These are phyloP conservation scores for Chlamydotis undulata DNA, from an alignment of 2,113 vertebrate genomes.

Conservation along the genomic window DNA sequence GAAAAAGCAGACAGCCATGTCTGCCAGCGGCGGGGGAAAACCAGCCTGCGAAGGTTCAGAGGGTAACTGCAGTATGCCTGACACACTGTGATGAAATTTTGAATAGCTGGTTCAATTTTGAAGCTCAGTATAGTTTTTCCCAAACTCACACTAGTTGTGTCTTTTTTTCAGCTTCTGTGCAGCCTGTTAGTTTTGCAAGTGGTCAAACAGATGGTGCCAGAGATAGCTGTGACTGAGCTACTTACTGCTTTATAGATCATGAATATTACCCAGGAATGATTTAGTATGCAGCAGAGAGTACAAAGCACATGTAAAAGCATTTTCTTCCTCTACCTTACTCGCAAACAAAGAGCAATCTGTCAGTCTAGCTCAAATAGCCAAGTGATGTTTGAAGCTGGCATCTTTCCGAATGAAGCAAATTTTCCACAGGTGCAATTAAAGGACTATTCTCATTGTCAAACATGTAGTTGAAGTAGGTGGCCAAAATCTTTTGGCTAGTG, in stretches of 20 bases:
- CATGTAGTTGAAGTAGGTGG: not conserved
- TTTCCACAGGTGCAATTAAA: not conserved
- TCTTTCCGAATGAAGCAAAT: not conserved
- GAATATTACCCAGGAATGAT: not conserved
- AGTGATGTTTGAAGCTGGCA: not conserved
- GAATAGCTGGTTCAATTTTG: conserved; percentile 6
- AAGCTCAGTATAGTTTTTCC: not conserved
- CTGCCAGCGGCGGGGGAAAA: not conserved
- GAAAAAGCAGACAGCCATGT: not conserved
- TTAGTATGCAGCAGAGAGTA: not conserved
- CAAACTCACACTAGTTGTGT: not conserved
- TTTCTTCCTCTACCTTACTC: not conserved
- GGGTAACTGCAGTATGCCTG: not conserved
- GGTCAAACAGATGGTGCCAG: conserved; percentile 43
- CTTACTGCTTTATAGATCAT: conserved; percentile 3
- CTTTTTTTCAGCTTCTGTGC: conserved; percentile 5
- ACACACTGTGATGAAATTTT: not conserved
- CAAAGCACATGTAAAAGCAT: not conserved
- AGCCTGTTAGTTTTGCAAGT: conserved; percentile 12
- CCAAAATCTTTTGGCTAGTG: not conserved
- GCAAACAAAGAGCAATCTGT: not conserved
- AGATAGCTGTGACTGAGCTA: not conserved
- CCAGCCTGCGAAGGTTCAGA: not conserved
- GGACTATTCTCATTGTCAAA: not conserved
- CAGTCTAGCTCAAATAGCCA: not conserved